These are phyloP conservation scores for Pseudorectes ferrugineus DNA, from an alignment of 2,113 vertebrate species.

Conservation along the genomic window DNA sequence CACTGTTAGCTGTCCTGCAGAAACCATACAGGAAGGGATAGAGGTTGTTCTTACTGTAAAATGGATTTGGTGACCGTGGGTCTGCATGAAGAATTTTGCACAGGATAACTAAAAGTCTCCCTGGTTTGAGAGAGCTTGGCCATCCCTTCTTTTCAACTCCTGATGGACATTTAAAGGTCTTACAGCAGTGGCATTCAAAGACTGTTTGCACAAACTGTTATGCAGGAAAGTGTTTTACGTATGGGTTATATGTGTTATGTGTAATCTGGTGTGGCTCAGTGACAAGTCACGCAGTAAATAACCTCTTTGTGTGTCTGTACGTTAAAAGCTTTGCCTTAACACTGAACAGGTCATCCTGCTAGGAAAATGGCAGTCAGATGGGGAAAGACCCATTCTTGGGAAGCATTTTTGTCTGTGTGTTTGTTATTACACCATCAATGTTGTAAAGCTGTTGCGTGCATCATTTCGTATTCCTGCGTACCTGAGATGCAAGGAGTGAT, in stretches of 20 bases:
- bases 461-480: accelerated
- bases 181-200: not conserved
- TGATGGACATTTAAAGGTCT: not conserved
- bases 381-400: not conserved
- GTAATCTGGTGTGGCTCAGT: not conserved
- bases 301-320: accelerated
- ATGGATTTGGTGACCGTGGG: not conserved
- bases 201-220: not conserved
- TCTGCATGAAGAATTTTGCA: not conserved
- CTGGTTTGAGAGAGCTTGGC: not conserved
- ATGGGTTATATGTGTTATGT: not conserved
- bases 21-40: not conserved
- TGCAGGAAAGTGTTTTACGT: not conserved
- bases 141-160: not conserved
- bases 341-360: not conserved
- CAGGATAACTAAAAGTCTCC: not conserved
- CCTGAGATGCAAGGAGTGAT: not conserved
- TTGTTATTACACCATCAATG: accelerated
- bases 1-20: not conserved
- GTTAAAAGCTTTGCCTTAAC: not conserved
- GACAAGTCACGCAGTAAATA: not conserved
- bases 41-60: not conserved
- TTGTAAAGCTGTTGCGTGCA: not conserved
- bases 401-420: not conserved
- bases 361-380: not conserved